These are phyloP conservation scores for Falco rusticolus DNA, from an alignment of 2,797 vertebrate species.

Conservation along the genomic window DNA sequence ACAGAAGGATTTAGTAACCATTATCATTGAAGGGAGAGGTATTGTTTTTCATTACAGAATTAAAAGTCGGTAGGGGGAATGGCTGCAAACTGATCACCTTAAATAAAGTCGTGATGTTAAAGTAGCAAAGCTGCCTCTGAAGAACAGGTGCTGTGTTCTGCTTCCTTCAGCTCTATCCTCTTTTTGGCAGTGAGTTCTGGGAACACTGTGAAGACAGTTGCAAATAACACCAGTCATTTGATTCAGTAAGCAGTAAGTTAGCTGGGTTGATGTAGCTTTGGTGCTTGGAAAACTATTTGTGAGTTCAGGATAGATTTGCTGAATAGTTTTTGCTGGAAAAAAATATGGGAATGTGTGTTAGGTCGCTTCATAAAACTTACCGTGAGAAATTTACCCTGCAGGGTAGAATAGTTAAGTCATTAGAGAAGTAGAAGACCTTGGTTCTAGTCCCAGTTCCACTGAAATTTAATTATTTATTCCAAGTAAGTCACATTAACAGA, in stretches of 20 bases:
- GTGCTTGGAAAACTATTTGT: slow-evolving; percentile 15
- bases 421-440: not conserved
- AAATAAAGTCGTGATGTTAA: not conserved
- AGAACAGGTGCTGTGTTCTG: not conserved
- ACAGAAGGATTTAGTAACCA: not conserved
- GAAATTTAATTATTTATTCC: slow-evolving; percentile 2
- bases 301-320: slow-evolving; percentile 17
- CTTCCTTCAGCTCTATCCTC: not conserved
- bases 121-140: not conserved
- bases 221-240: not conserved
- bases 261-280: not conserved
- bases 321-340: not conserved
- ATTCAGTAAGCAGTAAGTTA: slow-evolving; percentile 21
- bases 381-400: not conserved
- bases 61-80: not conserved
- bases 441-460: not conserved
- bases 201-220: not conserved
- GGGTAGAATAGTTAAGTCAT: not conserved
- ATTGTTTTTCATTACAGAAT: not conserved
- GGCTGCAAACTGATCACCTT: not conserved
- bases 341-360: not conserved
- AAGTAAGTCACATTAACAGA: not conserved
- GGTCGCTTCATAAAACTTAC: not conserved
- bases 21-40: not conserved
- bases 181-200: not conserved